Evolutionary conservation across 2,797 vertebrate species (phyloP).

Genomic region (Sebastes oblongus): DNA sequence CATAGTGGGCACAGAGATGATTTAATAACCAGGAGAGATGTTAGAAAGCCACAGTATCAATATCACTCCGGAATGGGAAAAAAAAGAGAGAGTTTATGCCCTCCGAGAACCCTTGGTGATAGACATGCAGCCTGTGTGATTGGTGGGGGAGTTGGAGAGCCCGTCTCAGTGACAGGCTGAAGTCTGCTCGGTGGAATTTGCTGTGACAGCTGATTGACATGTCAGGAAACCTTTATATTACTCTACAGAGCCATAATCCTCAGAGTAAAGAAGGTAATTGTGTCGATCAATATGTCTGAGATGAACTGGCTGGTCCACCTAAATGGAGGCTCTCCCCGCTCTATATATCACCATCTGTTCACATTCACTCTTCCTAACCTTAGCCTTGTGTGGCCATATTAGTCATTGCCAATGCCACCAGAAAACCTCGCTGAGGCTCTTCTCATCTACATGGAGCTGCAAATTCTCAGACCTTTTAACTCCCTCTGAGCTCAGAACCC

Average conservation of each 20-base stretch:
- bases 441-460: conserved; percentile 26
- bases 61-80: conserved; percentile 36
- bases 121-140: conserved; percentile 59
- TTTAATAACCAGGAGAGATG: conserved; percentile 30
- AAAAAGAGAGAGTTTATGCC: conserved; percentile 28
- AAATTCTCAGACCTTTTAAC: conserved; percentile 18
- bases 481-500: not conserved
- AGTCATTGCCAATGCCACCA: conserved; percentile 35
- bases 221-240: conserved; percentile 84
- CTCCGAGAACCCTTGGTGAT: conserved; percentile 60
- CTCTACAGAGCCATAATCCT: conserved; percentile 79
- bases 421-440: conserved; percentile 13
- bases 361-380: conserved; percentile 60
- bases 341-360: conserved; percentile 67
- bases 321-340: conserved; percentile 58
- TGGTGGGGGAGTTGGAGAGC: conserved; percentile 58
- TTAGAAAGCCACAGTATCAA: conserved; percentile 31
- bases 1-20: not conserved
- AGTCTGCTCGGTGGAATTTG: conserved; percentile 74
- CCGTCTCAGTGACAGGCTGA: conserved; percentile 71
- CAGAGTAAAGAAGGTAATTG: conserved; percentile 77
- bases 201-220: conserved; percentile 80
- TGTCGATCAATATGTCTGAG: conserved; percentile 77
- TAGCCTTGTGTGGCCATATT: conserved; percentile 59
- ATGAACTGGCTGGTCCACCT: conserved; percentile 71